Conservation (phyloP, 1,140 invertebrate species). For the Batillaria attramentaria region DNA sequence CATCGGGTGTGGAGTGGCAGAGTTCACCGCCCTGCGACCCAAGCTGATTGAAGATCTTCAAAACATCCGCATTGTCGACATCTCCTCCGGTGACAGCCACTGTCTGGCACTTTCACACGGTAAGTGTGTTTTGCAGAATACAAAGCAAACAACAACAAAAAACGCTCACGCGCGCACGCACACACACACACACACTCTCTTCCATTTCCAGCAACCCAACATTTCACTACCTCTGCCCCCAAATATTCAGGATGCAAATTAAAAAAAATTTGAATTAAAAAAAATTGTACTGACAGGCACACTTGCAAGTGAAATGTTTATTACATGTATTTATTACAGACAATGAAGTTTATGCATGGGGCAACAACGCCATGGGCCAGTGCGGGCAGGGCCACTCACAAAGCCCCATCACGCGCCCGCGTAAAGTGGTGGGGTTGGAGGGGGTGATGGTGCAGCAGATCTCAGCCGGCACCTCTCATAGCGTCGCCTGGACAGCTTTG, state of each 20-base stretch:
- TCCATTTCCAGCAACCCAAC: no score
- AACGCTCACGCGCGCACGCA: not conserved
- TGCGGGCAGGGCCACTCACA: conserved; percentile 75
- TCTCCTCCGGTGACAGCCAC: conserved; percentile 69
- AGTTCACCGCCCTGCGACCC: conserved; percentile 74
- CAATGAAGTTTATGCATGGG: conserved; percentile 70
- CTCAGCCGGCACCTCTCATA: conserved; percentile 70
- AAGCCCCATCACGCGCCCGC: conserved; percentile 66
- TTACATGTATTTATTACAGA: conserved; percentile 48
- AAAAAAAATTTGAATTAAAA: no score
- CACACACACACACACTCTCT: no score
- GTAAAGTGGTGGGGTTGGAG: conserved; percentile 66
- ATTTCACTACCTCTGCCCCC: no score
- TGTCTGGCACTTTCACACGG: conserved; percentile 72
- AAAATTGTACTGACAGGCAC: no score
- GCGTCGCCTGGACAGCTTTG: conserved; percentile 69
- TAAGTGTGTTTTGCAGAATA: conserved; percentile 40
- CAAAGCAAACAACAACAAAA: not conserved
- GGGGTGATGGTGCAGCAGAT: conserved; percentile 66
- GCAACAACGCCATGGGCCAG: conserved; percentile 70
- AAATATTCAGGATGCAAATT: no score
- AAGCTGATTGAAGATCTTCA: conserved; percentile 65
- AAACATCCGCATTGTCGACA: conserved; percentile 64
- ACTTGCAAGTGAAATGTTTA: not conserved
- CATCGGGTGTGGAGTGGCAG: conserved; percentile 76